Evolutionary conservation across 2,797 vertebrate genomes (phyloP).

Genomic region (Calcarius lapponicus): DNA sequence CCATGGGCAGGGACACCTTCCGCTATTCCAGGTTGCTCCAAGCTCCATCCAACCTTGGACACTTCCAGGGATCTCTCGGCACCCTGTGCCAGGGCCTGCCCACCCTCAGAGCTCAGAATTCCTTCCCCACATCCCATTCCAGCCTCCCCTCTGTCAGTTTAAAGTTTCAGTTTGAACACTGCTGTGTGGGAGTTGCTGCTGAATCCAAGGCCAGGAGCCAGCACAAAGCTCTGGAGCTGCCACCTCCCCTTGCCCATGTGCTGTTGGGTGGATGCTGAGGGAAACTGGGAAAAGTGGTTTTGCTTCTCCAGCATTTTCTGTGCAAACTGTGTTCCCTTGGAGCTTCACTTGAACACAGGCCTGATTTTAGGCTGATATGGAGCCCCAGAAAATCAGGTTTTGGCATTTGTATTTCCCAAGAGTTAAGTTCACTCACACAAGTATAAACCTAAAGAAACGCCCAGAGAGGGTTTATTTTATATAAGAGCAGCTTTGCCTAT

Average conservation of each 20-base stretch:
- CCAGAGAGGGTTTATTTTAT: slow-evolving; percentile 11
- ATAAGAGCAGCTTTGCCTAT: neutral
- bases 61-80: neutral
- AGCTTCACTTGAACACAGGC: neutral
- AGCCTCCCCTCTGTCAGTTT: neutral
- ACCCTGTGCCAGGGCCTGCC: neutral
- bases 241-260: neutral
- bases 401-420: neutral
- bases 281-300: neutral
- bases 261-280: neutral
- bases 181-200: neutral
- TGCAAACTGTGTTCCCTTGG: neutral
- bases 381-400: neutral
- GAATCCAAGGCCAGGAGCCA: neutral
- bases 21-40: fast-evolving
- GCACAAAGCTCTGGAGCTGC: neutral
- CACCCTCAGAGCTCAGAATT: neutral
- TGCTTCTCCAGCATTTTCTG: neutral
- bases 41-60: neutral
- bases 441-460: neutral
- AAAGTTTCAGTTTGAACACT: neutral
- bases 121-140: neutral
- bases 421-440: neutral
- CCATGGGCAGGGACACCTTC: neutral
- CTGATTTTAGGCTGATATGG: neutral